Percentiles rank a stretch among this genome's conserved stretches.
Conservation (phyloP, 1,140 invertebrate genomes). For the Brachionus sp. region DNA sequence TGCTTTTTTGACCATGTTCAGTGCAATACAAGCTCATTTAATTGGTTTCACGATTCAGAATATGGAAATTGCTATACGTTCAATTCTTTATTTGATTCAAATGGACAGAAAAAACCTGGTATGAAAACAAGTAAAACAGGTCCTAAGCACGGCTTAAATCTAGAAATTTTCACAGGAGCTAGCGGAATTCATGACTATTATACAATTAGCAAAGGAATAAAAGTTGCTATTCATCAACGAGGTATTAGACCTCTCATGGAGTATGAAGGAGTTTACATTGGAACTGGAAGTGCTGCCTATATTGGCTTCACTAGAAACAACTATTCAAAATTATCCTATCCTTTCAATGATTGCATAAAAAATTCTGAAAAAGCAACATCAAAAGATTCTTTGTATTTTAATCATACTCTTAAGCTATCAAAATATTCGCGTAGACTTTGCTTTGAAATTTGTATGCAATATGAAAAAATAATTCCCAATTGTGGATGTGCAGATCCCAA, state of each 20-base stretch:
- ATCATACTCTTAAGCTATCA: neutral
- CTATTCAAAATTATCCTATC: neutral
- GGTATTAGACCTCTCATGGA: neutral
- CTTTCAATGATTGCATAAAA: neutral
- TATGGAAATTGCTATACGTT: constrained; percentile 40
- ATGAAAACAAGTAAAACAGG: neutral
- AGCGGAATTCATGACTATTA: constrained; percentile 25
- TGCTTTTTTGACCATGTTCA: neutral
- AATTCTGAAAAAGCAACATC: neutral
- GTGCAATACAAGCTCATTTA: neutral
- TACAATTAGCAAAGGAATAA: neutral
- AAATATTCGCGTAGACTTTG: constrained; percentile 12
- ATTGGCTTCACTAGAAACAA: neutral
- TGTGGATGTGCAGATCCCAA: constrained; percentile 34
- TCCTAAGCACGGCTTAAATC: neutral
- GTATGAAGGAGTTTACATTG: neutral
- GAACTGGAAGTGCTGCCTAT: neutral
- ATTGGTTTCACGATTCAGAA: neutral
- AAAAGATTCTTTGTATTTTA: neutral
- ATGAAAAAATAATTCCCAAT: constrained; percentile 7
- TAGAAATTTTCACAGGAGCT: constrained; percentile 23
- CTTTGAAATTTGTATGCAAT: constrained; percentile 33
- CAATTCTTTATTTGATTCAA: constrained; percentile 15
- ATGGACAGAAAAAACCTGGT: neutral
- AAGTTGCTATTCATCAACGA: constrained; percentile 10